Base-by-base conservation (phyloP, 2,113 vertebrate species). In the Gallinago media region DNA sequence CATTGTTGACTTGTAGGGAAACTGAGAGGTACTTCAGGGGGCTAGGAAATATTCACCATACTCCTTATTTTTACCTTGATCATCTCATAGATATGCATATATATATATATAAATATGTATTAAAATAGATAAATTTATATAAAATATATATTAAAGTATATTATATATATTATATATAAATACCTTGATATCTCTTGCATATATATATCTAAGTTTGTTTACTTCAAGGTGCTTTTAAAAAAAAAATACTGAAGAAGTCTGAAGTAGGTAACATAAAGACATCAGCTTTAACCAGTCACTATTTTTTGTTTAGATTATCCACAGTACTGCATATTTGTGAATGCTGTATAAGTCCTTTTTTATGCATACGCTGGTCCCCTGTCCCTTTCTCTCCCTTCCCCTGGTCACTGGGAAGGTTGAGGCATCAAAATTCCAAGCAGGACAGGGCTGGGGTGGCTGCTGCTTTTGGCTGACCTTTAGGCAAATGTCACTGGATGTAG, bases 381-480 rank as follows among this genome's bases (percentile, higher is more conserved):
- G 50, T 36, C 27, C 42, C 13, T 77, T 75, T 62, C 21, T 47
- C 2, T 88, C 59, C 75, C 31, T 71, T 65, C 4, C 29, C 29
- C 15, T 47, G 47, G 42, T 40, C 47, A 4, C 42, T 74, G 38
- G 56, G 66, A 89, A 88, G 36, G 54, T 4, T 88, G 47, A 25
- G 52, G 36, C 55, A 88, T 83, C 62, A 66, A 40, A 93, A 88
- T 61, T 73, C 74, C 26, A 25, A 13, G 58, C 62, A 61, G 59
- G 54, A 50, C 36, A 73, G 82, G 72, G 61, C 52, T 70, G 63
- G 54, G 46, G 26, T 59, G 71, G 17, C 49, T 44, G 75, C 63
- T 88, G 88, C 67, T 61, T 80, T 73, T 61, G 58, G 56, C 58
- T 92, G 95, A 84, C 76, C 82, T 96, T 94, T 90, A 55, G 15